A percentile compares a stretch with the other conserved stretches of the same genome.
Evolutionary conservation across 2,797 vertebrate species (phyloP).

Genomic region (Manis crassicaudata): DNA sequence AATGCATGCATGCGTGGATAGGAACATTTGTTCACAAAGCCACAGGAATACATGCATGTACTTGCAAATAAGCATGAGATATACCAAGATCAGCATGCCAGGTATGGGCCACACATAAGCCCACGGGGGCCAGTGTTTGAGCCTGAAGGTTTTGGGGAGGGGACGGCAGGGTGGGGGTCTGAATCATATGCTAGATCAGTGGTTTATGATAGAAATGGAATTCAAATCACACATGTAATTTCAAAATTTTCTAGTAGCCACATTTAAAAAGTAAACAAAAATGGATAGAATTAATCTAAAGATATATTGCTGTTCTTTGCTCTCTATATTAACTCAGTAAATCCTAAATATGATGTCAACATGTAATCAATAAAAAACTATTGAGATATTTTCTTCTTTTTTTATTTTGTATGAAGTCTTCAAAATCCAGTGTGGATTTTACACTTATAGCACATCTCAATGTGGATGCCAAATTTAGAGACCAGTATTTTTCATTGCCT

Average conservation of each 20-base stretch:
- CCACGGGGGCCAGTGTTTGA: background rate
- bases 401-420: constrained; percentile 5
- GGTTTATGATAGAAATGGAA: background rate
- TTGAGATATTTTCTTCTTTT: background rate
- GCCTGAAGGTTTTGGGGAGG: background rate
- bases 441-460: background rate
- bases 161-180: background rate
- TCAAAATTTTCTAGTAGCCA: background rate
- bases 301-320: background rate
- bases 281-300: background rate
- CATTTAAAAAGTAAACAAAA: background rate
- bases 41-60: background rate
- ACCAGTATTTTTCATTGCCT: background rate
- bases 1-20: rapidly evolving
- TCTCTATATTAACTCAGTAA: background rate
- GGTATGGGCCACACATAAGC: background rate
- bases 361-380: background rate
- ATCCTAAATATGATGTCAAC: background rate
- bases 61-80: background rate
- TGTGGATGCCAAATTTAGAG: background rate
- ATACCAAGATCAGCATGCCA: background rate
- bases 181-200: background rate
- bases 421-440: background rate
- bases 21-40: background rate
- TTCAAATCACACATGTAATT: background rate